Conservation (phyloP, 2,888 invertebrate species). For the Ecliptopera silaceata region DNA sequence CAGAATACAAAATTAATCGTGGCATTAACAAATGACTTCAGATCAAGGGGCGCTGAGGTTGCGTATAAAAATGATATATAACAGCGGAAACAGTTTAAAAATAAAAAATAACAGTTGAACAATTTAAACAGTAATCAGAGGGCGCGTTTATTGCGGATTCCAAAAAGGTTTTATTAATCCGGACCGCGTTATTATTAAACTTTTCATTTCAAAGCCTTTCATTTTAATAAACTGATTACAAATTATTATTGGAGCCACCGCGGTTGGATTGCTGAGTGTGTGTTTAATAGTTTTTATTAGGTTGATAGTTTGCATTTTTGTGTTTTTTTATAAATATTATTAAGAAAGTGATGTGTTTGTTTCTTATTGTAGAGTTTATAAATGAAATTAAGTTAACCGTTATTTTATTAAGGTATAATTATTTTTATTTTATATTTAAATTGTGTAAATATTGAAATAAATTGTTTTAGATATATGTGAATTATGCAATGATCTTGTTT, state of each 20-base stretch:
- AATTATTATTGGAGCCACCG: background rate
- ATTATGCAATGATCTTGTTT: constrained; percentile 41
- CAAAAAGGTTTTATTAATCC: constrained; percentile 5
- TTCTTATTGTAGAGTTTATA: no score
- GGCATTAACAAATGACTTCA: background rate
- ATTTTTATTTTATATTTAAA: no score
- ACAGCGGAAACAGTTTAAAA: constrained; percentile 6
- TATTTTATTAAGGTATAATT: no score
- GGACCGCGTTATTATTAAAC: constrained; percentile 11
- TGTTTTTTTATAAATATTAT: no score
- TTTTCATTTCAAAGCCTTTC: constrained; percentile 14
- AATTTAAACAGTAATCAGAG: constrained; percentile 40
- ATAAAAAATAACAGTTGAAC: constrained; percentile 21
- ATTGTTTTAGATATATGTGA: constrained; percentile 37
- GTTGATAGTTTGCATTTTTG: no score
- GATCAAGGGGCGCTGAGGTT: background rate
- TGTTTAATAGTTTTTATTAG: no score
- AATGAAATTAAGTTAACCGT: no score
- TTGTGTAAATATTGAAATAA: no score
- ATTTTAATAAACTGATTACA: constrained; percentile 2
- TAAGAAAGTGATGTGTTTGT: no score
- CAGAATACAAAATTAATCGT: background rate
- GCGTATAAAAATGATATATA: constrained; percentile 5
- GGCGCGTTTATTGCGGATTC: constrained; percentile 4
- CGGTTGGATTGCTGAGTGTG: no score